Percentiles rank a stretch among this genome's conserved stretches.
Conservation (phyloP, 2,797 vertebrate genomes). For the Novumbra hubbsi region DNA sequence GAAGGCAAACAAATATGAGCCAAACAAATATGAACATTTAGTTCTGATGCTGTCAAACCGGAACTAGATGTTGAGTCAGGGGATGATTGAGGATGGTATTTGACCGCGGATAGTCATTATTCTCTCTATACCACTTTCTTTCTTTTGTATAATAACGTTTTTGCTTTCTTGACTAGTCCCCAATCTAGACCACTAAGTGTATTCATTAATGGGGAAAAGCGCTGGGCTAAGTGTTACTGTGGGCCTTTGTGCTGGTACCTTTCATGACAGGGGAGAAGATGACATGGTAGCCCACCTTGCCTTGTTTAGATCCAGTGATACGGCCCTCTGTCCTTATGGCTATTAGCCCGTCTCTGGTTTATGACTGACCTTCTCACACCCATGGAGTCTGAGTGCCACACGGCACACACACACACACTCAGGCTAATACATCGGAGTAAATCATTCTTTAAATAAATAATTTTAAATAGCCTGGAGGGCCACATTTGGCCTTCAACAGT, state of each 20-base stretch:
- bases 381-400: neutral
- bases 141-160: neutral
- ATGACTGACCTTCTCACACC: neutral
- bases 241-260: slow-evolving; percentile 34
- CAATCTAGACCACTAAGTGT: slow-evolving; percentile 14
- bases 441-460: too few species aligned
- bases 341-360: slow-evolving; percentile 30
- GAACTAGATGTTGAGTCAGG: slow-evolving; percentile 20
- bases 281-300: slow-evolving; percentile 50
- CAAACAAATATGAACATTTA: neutral
- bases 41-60: slow-evolving; percentile 3
- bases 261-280: slow-evolving; percentile 51
- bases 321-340: slow-evolving; percentile 30
- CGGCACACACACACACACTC: neutral
- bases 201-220: slow-evolving; percentile 47
- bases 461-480: neutral
- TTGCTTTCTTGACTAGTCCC: neutral
- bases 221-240: slow-evolving; percentile 35
- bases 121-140: neutral
- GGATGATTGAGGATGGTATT: neutral
- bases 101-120: neutral
- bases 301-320: slow-evolving; percentile 38
- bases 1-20: too few species aligned
- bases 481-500: too few species aligned
- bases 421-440: neutral